Evolutionary conservation across 2,113 vertebrate genomes (phyloP).

Genomic region (Seriola rivoliana): DNA sequence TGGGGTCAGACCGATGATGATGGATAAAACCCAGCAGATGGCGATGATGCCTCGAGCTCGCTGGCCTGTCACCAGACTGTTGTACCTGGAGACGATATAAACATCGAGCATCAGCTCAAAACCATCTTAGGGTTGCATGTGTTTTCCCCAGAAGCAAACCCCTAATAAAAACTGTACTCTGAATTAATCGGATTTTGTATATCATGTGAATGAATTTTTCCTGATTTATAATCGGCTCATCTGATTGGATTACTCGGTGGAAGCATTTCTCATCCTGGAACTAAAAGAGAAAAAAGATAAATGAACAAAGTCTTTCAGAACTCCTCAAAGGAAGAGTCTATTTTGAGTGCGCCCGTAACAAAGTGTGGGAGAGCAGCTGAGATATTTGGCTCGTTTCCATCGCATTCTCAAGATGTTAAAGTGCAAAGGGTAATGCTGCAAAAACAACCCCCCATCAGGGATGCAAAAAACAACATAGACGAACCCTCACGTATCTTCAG

Average conservation of each 20-base stretch:
- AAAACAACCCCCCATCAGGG: conserved; percentile 65
- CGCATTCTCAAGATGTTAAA: conserved; percentile 84
- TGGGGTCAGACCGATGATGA: conserved; percentile 94
- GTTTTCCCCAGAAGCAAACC: background rate
- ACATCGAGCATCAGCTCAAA: conserved; percentile 5
- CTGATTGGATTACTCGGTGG: background rate
- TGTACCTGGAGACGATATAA: conserved; percentile 87
- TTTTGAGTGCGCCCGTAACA: conserved; percentile 70
- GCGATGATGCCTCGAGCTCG: conserved; percentile 92
- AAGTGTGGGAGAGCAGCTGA: conserved; percentile 87
- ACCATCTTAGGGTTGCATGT: background rate
- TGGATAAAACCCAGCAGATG: conserved; percentile 95
- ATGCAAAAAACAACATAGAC: conserved; percentile 47
- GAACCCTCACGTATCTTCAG: conserved; percentile 18
- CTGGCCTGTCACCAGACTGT: conserved; percentile 92
- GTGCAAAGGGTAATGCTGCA: conserved; percentile 78
- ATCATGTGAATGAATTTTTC: no score
- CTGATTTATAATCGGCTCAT: background rate
- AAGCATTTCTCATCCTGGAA: conserved; percentile 37
- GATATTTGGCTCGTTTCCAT: conserved; percentile 71
- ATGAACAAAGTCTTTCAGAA: conserved; percentile 52
- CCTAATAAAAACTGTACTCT: no score
- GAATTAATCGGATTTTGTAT: no score
- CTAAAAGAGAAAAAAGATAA: conserved; percentile 53
- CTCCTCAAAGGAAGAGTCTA: conserved; percentile 73